Conservation (phyloP, 1,140 invertebrate genomes). For the Capitella teleta region DNA sequence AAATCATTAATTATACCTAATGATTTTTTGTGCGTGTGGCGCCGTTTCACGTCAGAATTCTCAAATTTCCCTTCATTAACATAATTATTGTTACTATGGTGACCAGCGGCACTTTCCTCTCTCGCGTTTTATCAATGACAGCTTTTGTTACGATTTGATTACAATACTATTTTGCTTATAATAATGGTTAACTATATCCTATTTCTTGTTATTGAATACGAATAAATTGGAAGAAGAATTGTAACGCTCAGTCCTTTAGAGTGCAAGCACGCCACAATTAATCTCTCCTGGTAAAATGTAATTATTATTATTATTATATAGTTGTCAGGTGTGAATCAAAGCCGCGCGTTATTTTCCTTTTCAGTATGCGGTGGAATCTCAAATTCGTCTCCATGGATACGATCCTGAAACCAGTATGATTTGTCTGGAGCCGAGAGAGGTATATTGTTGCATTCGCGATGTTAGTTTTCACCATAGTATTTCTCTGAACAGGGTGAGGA, state of each 20-base stretch:
- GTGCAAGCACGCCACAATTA: not conserved
- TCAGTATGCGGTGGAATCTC: slow-evolving; percentile 52
- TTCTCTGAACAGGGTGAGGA: not conserved
- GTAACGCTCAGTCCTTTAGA: not conserved
- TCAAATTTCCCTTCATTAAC: too few species aligned
- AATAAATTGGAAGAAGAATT: not conserved
- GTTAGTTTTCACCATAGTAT: not conserved
- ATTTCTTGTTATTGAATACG: not conserved
- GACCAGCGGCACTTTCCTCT: too few species aligned
- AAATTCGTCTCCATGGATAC: slow-evolving; percentile 46
- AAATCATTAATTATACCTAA: too few species aligned
- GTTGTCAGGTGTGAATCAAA: not conserved
- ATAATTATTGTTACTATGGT: too few species aligned
- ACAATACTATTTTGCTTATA: too few species aligned
- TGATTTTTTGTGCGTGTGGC: too few species aligned
- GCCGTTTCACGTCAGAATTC: too few species aligned
- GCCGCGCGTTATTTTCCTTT: slow-evolving; percentile 12
- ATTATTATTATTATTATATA: not conserved
- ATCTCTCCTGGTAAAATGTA: not conserved
- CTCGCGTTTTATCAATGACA: too few species aligned
- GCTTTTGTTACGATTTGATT: too few species aligned
- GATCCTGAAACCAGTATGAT: slow-evolving; percentile 45
- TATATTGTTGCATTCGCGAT: slow-evolving; percentile 16
- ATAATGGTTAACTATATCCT: too few species aligned
- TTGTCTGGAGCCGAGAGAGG: slow-evolving; percentile 44